Base-by-base conservation (phyloP, 2,888 invertebrate species). In the Volucella inflata region DNA sequence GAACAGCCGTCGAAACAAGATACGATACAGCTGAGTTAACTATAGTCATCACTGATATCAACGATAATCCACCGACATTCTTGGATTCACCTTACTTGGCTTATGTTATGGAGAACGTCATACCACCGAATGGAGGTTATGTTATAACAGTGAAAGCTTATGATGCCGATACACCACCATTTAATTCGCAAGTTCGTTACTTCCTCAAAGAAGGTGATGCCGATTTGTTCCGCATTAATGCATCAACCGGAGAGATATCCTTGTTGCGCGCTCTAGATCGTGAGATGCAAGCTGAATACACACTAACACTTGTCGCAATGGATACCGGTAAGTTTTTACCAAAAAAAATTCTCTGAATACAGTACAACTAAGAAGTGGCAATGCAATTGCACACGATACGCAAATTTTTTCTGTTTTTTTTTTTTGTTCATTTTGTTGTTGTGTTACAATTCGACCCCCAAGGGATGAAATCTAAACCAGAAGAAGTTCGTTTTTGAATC, bases 81-180 rank as follows among this genome's bases (percentile, higher is more conserved):
- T 93, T 97, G 88, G 97, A 98, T 92, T 98, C 98, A n/a, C 98
- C 98, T 0, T 98, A 98, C 93, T 93, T 97, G 90, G 97, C 97
- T 4, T 96, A 96, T 91, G 97, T 98, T 77, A 97, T 98, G 95
- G 98, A 99, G 93, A 97, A 97, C 91, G 95, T 96, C 89, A 94
- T 96, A 87, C 96, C 96, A 75, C 95, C 96, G 64, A 96, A 95
- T 89, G 95, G 94, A 89, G 96, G 96, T 67, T 96, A 96, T 91
- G 95, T 97, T 88, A 94, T 95, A 89, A 95, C 96, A 88, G 96
- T 98, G 64, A 95, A 95, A 88, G 98, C 98, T 36, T 96, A 95
- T 92, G 98, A 98, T 91, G 97, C 97, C 79, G 98, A 98, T 93
- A 96, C 97, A 67, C 96, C 96, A 81, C 97, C 97, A 16, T 96